Percentiles rank a stretch among this genome's conserved stretches.
phyloP scores from a whole-genome alignment of 2,888 invertebrate genomes.

The Dilophus febrilis region DNA sequence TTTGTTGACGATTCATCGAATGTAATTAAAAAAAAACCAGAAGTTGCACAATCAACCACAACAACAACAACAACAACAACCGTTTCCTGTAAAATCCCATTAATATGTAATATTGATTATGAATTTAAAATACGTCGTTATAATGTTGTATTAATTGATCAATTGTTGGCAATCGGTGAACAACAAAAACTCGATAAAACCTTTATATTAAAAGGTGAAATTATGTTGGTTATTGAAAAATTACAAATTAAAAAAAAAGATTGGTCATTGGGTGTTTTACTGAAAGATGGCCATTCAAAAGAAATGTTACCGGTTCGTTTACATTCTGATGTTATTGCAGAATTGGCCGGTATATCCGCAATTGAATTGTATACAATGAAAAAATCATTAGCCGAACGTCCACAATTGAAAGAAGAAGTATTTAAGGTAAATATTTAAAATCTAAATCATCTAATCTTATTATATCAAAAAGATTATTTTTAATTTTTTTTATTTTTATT shows the following conservation, averaged over 20 bases:
- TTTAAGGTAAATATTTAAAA: no score
- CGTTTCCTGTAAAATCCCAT: background rate
- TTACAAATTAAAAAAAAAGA: constrained; percentile 2
- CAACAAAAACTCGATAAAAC: constrained; percentile 1
- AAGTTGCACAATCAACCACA: no score
- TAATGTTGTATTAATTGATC: constrained; percentile 7
- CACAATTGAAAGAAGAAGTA: no score
- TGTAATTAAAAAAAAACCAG: no score
- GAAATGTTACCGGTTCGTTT: background rate
- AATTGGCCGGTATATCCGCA: no score
- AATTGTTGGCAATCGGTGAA: constrained; percentile 1
- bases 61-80: no score
- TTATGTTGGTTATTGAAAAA: constrained; percentile 3
- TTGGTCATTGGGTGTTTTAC: constrained; percentile 4
- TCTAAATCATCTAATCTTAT: no score
- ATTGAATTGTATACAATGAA: no score
- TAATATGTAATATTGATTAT: constrained; percentile 5
- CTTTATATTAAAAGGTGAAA: constrained; percentile 5
- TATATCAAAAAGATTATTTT: no score
- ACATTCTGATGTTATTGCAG: no score
- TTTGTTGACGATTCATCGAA: background rate
- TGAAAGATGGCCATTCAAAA: constrained; percentile 4
- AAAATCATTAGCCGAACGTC: no score
- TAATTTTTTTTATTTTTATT: no score
- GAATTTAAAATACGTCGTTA: constrained; percentile 5